Percentiles rank a stretch among this genome's conserved stretches.
Conservation (phyloP, 2,113 vertebrate species). For the Lophius piscatorius region DNA sequence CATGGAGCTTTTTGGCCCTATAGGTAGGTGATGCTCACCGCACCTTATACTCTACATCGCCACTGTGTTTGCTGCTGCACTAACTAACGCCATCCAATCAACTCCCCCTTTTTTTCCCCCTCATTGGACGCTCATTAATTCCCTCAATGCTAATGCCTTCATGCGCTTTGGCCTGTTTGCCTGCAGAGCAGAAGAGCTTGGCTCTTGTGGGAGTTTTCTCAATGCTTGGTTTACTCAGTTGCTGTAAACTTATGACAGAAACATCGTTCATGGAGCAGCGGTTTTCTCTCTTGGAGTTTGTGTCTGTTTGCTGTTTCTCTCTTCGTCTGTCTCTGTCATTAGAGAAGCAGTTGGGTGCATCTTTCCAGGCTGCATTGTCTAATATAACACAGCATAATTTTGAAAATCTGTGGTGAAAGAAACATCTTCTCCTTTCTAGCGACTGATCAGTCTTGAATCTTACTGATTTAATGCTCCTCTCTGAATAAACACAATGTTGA, state of each 20-base stretch:
- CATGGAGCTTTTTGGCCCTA: conserved; percentile 87
- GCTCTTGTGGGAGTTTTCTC: conserved; percentile 42
- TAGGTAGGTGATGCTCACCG: conserved; percentile 86
- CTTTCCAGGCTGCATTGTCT: too few relatives aligned
- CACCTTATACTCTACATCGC: conserved; percentile 24
- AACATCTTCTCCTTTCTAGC: too few relatives aligned
- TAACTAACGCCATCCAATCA: conserved; percentile 46
- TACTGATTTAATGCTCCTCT: not conserved
- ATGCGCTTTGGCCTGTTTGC: conserved; percentile 12
- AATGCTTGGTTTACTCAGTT: conserved; percentile 17
- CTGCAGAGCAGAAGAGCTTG: conserved; percentile 22
- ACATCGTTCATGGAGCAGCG: conserved; percentile 12
- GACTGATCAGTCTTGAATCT: not conserved
- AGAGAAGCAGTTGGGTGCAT: too few relatives aligned
- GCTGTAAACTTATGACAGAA: conserved; percentile 1
- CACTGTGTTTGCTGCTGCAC: conserved; percentile 41
- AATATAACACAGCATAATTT: too few relatives aligned
- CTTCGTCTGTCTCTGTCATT: conserved; percentile 6
- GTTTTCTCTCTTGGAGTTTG: conserved; percentile 17
- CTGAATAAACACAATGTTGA: not conserved
- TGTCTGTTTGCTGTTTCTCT: conserved; percentile 3
- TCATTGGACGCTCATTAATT: conserved; percentile 17
- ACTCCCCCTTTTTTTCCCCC: not conserved
- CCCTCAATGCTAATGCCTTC: conserved; percentile 16
- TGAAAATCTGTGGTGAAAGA: too few relatives aligned